Base-by-base conservation (phyloP, 2,113 vertebrate genomes). In the Mola mola region DNA sequence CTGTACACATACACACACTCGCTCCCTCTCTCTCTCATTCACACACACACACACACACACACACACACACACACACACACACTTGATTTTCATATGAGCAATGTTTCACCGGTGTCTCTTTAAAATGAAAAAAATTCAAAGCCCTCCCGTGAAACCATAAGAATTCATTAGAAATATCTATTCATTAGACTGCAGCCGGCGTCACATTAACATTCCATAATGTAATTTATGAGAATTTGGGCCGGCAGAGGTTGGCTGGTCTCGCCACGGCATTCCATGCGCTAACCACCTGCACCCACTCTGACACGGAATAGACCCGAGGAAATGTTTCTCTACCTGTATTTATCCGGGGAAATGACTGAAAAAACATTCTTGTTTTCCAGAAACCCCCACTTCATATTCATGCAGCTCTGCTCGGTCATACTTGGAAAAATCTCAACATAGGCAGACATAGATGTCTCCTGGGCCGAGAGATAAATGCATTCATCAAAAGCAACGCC, bases 321-420 rank as follows among this genome's bases (percentile, higher is more conserved):
- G 66, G 51, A 74, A 66, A 34, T 9, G 15, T 59, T 60, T 60
- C 36, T 73, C 33, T 62, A 56, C 16, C 21, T 57, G 29, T 66
- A 37, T 75, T 72, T 61, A 65, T 55, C 6, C 15, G 26, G 21
- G 47, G 50, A 72, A 34, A 50, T 2, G 3, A 22, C 43, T 20
- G 50, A 58, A 8, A 72, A 43, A 44, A 49, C 34, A 41, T 12
- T 17, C 11, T 21, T 15, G 17, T 40, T 33, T 51, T 55, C 34
- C 24, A 19, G n/a, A n/a, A n/a, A n/a, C 5, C 13, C 16, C 36
- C 49, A 29, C 26, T 64, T 72, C 37, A 55, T 41, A 43, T 55
- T 72, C 40, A 60, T 40, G 47, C 47, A 20, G 22, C 47, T 42
- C 43, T 25, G 46, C 28, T 26, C 37, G 36, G 28, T 49, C 48